Base-by-base conservation (phyloP, 2,113 vertebrate genomes). In the Gorsachius goisagi region DNA sequence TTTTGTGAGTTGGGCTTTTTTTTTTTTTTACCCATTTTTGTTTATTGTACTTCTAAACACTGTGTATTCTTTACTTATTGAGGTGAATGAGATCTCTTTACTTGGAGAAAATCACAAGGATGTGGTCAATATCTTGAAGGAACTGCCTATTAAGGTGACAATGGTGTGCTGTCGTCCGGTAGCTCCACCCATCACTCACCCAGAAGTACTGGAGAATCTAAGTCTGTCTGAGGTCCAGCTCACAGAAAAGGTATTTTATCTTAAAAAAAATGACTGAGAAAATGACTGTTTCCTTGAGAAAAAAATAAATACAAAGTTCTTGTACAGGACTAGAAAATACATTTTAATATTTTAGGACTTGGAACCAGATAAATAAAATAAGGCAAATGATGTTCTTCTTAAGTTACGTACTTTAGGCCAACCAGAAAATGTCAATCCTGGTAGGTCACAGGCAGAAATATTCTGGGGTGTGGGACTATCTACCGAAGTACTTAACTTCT, bases 91-190 rank as follows among this genome's bases (percentile, higher is more conserved):
- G 33, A 98, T 99, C 90, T 98, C 98, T 78, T 97, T 99, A 27
- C 99, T 99, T 95, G 99, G 99, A 50, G 98, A 99, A 97, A 99
- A 97, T 81, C 99, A 99, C 94, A 99, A 99, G 92, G 99, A 99
- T 95, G 99, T 99, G 16, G 98, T 99, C 44, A 98, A 95, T 91
- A 99, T 99, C 97, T 97, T 99, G 95, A 99, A 99, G 97, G 99
- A 99, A 73, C 97, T 99, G 56, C 99, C 99, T 9, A 67, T 99
- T 84, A 97, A 95, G 30, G 99, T 99, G 33, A 98, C 97, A 83
- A 98, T 99, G 99, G 98, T 98, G 3, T 99, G 99, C 97, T 99
- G 99, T 85, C 98, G 99, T 76, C 98, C 98, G 1, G 96, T 98
- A 69, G 98, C 98, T 89, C 96, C 98, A 8, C 86, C 97, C 12